Base-by-base conservation (phyloP, 2,888 invertebrate species). In the Leptopilina syphax region DNA sequence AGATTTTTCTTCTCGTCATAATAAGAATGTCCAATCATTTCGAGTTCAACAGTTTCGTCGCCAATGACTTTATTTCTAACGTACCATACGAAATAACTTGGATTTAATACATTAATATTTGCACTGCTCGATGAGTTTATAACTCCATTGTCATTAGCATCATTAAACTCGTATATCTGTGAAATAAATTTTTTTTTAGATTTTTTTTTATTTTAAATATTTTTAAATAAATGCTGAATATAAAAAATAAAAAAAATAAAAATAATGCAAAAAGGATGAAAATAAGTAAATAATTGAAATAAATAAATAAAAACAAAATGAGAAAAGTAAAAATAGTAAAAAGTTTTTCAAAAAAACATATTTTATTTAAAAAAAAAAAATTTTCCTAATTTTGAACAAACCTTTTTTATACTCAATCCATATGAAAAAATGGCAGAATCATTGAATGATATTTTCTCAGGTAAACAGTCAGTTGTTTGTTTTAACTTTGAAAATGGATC, bases 101-200 rank as follows among this genome's bases (percentile, higher is more conserved):
- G 89, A 77, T 90, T 87, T 65, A 92, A 88, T 57, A 86, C 84
- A n/a, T 88, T 90, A 27, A 92, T 90, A 2, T 92, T 90, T 27
- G 87, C 87, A 9, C 85, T 84, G 77, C 91, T 89, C 9, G 84
- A 82, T 44, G 85, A 85, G 82, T 92, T 86, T 76, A 93, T 87
- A 18, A 87, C 79, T 0, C 93, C 95, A 0, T 91, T 92, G 87
- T 95, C 94, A 41, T 93, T 91, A 1, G 93, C 79, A 86, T 95
- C 95, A 79, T 95, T 92, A 88, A 94, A 95, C 86, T 95, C 94
- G 86, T 93, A 93, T 60, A 95, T 86, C 95, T 95, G 89, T 65
- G 84, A n/a, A 18, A 18, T 1, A 12, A 47, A 47, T 47, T 47
- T 7, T 9, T 9, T 47, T 47, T 47, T 6, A 47, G 3, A 47